Conservation (phyloP, 2,888 invertebrate genomes). For the Rhamphomyia laevipes region DNA sequence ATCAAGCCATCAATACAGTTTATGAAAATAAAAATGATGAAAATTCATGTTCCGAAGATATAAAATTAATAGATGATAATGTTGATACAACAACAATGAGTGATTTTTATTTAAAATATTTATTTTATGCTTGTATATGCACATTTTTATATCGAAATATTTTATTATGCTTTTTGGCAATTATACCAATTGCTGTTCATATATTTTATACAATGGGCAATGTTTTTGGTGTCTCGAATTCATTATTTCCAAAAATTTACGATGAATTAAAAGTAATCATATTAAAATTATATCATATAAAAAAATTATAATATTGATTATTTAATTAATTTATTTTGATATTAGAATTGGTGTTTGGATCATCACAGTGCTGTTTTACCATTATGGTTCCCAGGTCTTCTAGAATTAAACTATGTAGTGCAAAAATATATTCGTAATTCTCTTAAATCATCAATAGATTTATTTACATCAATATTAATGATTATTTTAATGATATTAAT, state of each 20-base stretch:
- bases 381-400: constrained; percentile 63
- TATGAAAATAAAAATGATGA: constrained; percentile 31
- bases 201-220: constrained; percentile 25
- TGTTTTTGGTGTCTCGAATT: constrained; percentile 28
- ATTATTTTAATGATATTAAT: constrained; percentile 76
- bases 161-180: constrained; percentile 66
- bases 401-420: constrained; percentile 53
- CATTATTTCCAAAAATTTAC: constrained; percentile 22
- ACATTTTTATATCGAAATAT: constrained; percentile 80
- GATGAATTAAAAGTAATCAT: no score
- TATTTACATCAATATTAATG: constrained; percentile 74
- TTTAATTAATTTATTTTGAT: constrained; percentile 12
- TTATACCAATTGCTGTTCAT: constrained; percentile 52
- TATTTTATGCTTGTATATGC: constrained; percentile 70
- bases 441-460: constrained; percentile 67
- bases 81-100: constrained; percentile 36
- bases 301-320: constrained; percentile 18
- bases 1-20: constrained; percentile 27
- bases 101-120: constrained; percentile 58
- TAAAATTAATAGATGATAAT: constrained; percentile 26
- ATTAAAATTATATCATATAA: constrained; percentile 18
- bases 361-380: constrained; percentile 57
- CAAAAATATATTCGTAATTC: constrained; percentile 50
- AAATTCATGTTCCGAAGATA: constrained; percentile 28
- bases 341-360: constrained; percentile 40